Conservation (phyloP, 2,888 invertebrate genomes). For the Dione vanillae region DNA sequence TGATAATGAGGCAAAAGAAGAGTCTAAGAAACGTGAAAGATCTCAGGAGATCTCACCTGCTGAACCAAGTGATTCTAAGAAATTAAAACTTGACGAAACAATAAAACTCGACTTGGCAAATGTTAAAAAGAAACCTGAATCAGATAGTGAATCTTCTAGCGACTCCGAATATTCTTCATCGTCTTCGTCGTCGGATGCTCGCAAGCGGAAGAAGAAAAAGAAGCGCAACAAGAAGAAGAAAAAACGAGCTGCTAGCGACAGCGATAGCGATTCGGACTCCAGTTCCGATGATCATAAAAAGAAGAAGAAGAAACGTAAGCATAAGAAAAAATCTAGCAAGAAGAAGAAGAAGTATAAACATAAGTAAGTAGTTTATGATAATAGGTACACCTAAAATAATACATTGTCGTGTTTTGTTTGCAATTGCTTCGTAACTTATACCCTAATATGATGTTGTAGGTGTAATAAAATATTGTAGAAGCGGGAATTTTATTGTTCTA, state of each 20-base stretch:
- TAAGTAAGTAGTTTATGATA: slow-evolving; percentile 59
- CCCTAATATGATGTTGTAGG: slow-evolving; percentile 39
- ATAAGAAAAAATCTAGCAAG: slow-evolving; percentile 88
- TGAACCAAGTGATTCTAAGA: slow-evolving; percentile 62
- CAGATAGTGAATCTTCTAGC: slow-evolving; percentile 74
- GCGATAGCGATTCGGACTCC: slow-evolving; percentile 86
- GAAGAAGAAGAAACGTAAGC: slow-evolving; percentile 88
- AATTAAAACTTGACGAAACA: slow-evolving; percentile 71
- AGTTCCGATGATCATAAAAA: slow-evolving; percentile 87
- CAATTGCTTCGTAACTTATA: slow-evolving; percentile 51
- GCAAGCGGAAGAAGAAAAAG: slow-evolving; percentile 86
- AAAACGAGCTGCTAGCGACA: slow-evolving; percentile 85
- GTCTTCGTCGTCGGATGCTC: slow-evolving; percentile 80
- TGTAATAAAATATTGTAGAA: slow-evolving; percentile 41
- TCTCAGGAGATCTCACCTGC: slow-evolving; percentile 58
- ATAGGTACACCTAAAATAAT: neutral
- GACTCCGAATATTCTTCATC: slow-evolving; percentile 80
- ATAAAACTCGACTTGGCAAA: slow-evolving; percentile 79
- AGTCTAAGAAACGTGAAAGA: slow-evolving; percentile 70
- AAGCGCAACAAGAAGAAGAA: slow-evolving; percentile 86
- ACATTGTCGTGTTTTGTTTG: slow-evolving; percentile 41
- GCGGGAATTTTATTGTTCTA: slow-evolving; percentile 48
- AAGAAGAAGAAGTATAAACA: slow-evolving; percentile 89
- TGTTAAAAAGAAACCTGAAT: slow-evolving; percentile 78
- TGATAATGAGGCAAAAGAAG: slow-evolving; percentile 86